Conservation (phyloP, 2,888 invertebrate genomes). For the Lomographa bimaculata region DNA sequence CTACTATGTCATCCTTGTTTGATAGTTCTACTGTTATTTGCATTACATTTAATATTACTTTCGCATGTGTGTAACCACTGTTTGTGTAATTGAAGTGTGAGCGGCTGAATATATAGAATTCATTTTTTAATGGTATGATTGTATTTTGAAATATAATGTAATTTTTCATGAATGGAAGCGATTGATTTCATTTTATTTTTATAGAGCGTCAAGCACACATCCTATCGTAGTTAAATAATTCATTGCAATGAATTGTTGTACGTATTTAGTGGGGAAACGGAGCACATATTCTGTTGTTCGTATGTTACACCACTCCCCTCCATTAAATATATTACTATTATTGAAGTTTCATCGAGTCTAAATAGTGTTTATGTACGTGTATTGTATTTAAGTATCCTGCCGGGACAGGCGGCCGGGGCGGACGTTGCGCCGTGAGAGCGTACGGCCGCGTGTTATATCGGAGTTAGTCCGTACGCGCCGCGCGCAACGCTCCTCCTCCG, state of each 20-base stretch:
- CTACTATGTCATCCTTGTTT: constrained; percentile 70
- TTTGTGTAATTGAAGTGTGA: constrained; percentile 72
- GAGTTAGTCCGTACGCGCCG: constrained; percentile 14
- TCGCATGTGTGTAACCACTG: constrained; percentile 73
- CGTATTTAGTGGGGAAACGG: constrained; percentile 51
- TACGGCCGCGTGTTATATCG: constrained; percentile 6
- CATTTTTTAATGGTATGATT: constrained; percentile 56
- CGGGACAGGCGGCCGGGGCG: constrained; percentile 23
- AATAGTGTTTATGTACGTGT: constrained; percentile 54
- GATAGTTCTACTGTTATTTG: constrained; percentile 74
- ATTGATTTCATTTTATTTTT: constrained; percentile 38
- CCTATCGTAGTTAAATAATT: constrained; percentile 44
- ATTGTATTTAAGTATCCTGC: constrained; percentile 50
- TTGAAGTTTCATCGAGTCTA: constrained; percentile 59
- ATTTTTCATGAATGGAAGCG: constrained; percentile 30
- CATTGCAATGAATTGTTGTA: constrained; percentile 55
- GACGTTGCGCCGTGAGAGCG: too few relatives aligned
- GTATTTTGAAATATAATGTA: constrained; percentile 39
- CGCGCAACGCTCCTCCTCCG: constrained; percentile 5
- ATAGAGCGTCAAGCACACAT: constrained; percentile 46
- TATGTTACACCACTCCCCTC: constrained; percentile 49
- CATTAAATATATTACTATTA: constrained; percentile 44
- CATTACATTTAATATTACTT: constrained; percentile 61
- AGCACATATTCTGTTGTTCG: constrained; percentile 52
- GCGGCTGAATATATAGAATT: constrained; percentile 60